phyloP scores from a whole-genome alignment of 2,888 invertebrate species.

The Dysmachus trigonus region DNA sequence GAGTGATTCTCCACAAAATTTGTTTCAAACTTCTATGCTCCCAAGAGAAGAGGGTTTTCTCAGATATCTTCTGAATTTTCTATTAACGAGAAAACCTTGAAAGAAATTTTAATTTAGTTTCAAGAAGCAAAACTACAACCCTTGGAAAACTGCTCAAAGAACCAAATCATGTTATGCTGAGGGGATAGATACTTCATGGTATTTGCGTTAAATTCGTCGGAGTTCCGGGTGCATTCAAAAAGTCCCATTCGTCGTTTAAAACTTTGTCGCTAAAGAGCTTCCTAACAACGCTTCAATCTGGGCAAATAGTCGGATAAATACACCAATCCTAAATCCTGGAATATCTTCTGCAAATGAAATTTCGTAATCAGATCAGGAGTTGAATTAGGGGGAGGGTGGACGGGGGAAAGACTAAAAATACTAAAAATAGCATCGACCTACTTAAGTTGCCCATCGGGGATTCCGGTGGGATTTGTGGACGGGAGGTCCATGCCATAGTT shows the following conservation, averaged over 20 bases:
- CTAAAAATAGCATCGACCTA: conserved; percentile 1
- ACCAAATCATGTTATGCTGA: not conserved
- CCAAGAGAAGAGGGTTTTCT: not conserved
- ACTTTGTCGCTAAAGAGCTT: not conserved
- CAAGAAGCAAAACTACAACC: not conserved
- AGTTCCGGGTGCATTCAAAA: not conserved
- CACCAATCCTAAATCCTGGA: not conserved
- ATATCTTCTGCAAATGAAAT: not conserved
- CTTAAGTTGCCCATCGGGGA: not conserved
- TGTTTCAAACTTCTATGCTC: not conserved
- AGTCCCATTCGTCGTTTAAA: not conserved
- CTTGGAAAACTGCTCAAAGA: not conserved
- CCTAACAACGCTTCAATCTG: not conserved
- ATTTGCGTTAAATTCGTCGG: not conserved
- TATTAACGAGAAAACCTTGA: not conserved
- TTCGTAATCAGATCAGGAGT: not conserved
- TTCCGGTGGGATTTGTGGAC: not conserved
- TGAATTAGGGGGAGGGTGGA: too few relatives aligned
- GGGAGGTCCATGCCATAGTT: not conserved
- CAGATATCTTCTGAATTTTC: not conserved
- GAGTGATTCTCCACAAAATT: not conserved
- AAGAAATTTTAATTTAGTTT: not conserved
- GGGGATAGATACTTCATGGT: not conserved
- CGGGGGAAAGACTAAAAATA: too few relatives aligned
- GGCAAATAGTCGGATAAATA: not conserved